These are phyloP conservation scores for Heteropelma amictum DNA, from an alignment of 2,888 invertebrate species.

Conservation along the genomic window DNA sequence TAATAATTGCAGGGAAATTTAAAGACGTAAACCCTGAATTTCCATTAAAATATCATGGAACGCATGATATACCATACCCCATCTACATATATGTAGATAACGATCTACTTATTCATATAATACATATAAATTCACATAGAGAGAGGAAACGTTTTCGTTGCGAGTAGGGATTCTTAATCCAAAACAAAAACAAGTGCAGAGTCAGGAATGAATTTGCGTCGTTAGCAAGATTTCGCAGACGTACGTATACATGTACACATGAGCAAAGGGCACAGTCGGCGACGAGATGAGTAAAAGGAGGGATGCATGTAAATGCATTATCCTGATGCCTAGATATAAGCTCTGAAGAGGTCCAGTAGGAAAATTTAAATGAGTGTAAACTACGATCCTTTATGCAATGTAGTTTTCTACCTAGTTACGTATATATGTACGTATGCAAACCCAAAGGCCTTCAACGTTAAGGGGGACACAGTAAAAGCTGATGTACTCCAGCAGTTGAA, in stretches of 20 bases:
- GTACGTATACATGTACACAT: not conserved
- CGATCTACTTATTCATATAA: slow-evolving; percentile 17
- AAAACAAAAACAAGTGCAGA: slow-evolving; percentile 55
- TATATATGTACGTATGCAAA: slow-evolving; percentile 1
- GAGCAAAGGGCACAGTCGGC: not conserved
- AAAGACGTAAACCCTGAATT: not conserved
- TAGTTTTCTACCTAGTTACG: slow-evolving; percentile 35
- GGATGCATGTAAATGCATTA: slow-evolving; percentile 38
- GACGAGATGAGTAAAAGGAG: not conserved
- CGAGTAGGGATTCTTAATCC: slow-evolving; percentile 53
- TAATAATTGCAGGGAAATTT: not conserved
- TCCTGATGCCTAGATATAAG: slow-evolving; percentile 45
- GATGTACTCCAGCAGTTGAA: not conserved
- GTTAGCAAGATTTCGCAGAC: slow-evolving; percentile 52
- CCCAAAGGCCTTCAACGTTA: not conserved
- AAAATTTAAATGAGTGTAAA: slow-evolving; percentile 59
- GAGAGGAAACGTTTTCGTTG: slow-evolving; percentile 28
- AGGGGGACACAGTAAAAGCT: not conserved
- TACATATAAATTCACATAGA: not conserved
- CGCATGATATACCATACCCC: not conserved
- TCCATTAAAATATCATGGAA: not conserved
- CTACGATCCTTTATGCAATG: slow-evolving; percentile 43
- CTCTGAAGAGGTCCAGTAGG: slow-evolving; percentile 44
- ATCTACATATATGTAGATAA: slow-evolving; percentile 35
- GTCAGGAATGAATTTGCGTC: slow-evolving; percentile 59